phyloP scores from a whole-genome alignment of 2,888 invertebrate species.

The Crocallis elinguaria region DNA sequence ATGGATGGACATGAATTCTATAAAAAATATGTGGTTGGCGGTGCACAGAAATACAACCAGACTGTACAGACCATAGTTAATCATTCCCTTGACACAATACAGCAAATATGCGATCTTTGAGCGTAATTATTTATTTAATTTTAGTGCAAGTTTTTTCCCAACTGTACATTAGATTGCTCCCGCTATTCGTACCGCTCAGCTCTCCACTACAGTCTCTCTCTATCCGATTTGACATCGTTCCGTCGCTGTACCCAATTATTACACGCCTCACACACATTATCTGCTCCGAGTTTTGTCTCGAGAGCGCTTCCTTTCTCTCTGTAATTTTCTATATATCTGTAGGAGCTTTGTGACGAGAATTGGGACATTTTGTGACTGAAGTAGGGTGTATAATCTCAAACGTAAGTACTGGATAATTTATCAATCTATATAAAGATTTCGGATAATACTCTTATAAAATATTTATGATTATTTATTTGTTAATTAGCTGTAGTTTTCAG shows the following conservation, averaged over 20 bases:
- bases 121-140: too few species aligned
- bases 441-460: too few species aligned
- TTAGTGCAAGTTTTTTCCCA: too few species aligned
- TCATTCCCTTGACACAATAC: too few species aligned
- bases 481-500: too few species aligned
- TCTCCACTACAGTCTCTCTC: not conserved
- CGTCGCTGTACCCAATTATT: slow-evolving; percentile 17
- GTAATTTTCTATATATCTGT: not conserved
- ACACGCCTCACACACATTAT: slow-evolving; percentile 22
- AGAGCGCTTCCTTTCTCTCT: not conserved
- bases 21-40: too few species aligned
- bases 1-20: too few species aligned
- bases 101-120: too few species aligned
- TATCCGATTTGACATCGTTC: slow-evolving; percentile 11
- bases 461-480: too few species aligned
- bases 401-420: not conserved
- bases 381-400: not conserved
- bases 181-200: not conserved
- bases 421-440: too few species aligned
- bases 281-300: slow-evolving; percentile 13
- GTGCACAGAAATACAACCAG: too few species aligned
- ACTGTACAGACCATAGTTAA: too few species aligned
- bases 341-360: not conserved
- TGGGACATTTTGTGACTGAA: not conserved
- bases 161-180: not conserved